A percentile compares a stretch with the other conserved stretches of the same genome.
These are phyloP conservation scores for Drosophila barbarae DNA, from an alignment of 2,888 invertebrate species.

Conservation along the genomic window DNA sequence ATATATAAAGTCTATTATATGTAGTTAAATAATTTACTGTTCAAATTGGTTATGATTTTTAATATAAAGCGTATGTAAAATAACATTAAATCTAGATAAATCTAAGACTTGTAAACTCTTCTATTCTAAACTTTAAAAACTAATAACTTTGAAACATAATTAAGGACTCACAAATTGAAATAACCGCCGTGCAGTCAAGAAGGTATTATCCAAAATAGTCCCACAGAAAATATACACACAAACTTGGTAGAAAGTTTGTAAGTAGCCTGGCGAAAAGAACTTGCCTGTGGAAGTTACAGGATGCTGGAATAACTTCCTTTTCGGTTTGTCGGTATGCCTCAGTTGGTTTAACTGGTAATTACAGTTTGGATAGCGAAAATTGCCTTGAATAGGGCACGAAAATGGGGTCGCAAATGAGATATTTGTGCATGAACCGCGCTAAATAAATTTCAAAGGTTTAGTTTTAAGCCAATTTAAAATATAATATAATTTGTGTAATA, in stretches of 20 bases:
- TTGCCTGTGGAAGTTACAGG: conserved; percentile 16
- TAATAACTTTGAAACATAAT: conserved; percentile 3
- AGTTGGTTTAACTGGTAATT: conserved; percentile 37
- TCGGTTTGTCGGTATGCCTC: conserved; percentile 18
- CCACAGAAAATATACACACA: conserved; percentile 23
- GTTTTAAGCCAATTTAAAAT: not conserved
- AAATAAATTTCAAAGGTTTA: conserved; percentile 9
- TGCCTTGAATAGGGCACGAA: conserved; percentile 16
- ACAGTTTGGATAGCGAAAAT: conserved; percentile 23
- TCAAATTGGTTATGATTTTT: not conserved
- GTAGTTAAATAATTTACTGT: not conserved
- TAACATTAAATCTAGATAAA: not conserved
- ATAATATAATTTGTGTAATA: not conserved
- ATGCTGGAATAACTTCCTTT: conserved; percentile 33
- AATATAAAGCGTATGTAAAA: not conserved
- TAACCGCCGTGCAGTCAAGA: conserved; percentile 11
- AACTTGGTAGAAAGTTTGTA: conserved; percentile 26
- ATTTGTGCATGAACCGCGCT: not conserved
- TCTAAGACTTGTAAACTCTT: no score
- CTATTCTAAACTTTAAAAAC: not conserved
- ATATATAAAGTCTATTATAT: not conserved
- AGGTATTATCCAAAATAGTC: conserved; percentile 21
- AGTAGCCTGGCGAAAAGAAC: conserved; percentile 20
- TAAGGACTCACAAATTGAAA: conserved; percentile 18
- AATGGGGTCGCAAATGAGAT: conserved; percentile 4